These are phyloP conservation scores for Clivina fossor DNA, from an alignment of 2,888 invertebrate species.

Conservation along the genomic window DNA sequence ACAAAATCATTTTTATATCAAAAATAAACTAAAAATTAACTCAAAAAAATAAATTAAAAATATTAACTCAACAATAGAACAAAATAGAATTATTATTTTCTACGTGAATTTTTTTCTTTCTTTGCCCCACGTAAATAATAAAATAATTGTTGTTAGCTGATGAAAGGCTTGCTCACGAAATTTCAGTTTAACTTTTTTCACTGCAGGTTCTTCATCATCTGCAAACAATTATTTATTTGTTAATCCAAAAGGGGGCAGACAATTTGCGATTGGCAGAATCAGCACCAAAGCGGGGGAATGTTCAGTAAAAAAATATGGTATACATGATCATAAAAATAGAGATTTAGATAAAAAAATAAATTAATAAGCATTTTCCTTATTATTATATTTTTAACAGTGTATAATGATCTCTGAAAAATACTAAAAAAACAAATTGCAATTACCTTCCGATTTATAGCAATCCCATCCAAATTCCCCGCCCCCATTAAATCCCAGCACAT, in stretches of 20 bases:
- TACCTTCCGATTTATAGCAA: conserved; percentile 13
- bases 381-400: conserved; percentile 1
- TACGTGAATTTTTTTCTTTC: conserved; percentile 1
- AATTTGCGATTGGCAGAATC: background rate
- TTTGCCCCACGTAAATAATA: conserved; percentile 27
- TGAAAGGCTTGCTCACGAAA: conserved; percentile 9
- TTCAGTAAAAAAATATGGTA: too few relatives aligned
- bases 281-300: too few relatives aligned
- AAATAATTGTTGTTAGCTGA: conserved; percentile 21
- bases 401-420: background rate
- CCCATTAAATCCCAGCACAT: conserved; percentile 23
- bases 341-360: too few relatives aligned
- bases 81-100: too few relatives aligned
- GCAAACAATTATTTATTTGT: background rate
- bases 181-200: background rate
- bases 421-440: background rate
- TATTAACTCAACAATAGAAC: too few relatives aligned
- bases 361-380: background rate
- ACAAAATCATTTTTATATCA: too few relatives aligned
- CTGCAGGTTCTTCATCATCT: background rate
- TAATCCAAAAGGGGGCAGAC: background rate
- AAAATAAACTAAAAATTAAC: too few relatives aligned
- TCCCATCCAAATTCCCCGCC: conserved; percentile 29
- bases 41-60: too few relatives aligned
- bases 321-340: too few relatives aligned